Conservation (phyloP, 2,888 invertebrate genomes). For the Hyppa rectilinea region DNA sequence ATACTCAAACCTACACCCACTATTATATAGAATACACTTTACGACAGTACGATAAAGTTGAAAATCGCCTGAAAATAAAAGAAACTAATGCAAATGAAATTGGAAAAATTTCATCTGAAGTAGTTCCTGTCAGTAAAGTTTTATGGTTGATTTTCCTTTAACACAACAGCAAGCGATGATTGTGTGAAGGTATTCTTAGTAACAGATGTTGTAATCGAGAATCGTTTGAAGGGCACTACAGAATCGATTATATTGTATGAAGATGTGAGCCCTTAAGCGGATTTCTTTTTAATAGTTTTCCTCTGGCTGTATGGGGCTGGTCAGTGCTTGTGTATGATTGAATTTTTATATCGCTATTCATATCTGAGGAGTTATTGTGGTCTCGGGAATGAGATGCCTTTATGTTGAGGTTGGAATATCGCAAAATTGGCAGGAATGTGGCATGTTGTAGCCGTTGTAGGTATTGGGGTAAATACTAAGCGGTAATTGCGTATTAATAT, state of each 20-base stretch:
- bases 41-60: conserved; percentile 50
- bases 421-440: conserved; percentile 14
- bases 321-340: conserved; percentile 68
- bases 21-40: conserved; percentile 32
- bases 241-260: conserved; percentile 86
- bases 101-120: background rate
- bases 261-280: conserved; percentile 82
- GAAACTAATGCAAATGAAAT: conserved; percentile 37
- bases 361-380: conserved; percentile 35
- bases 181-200: conserved; percentile 68
- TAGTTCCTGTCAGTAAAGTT: background rate
- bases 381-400: conserved; percentile 10
- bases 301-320: conserved; percentile 67
- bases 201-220: conserved; percentile 87
- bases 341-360: conserved; percentile 62
- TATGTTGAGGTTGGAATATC: background rate
- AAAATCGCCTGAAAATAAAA: conserved; percentile 48
- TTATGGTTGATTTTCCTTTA: conserved; percentile 56
- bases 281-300: conserved; percentile 87
- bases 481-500: background rate
- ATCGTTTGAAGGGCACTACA: conserved; percentile 84
- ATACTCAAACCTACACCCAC: conserved; percentile 43
- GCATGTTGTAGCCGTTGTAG: background rate
- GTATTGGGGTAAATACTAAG: background rate
- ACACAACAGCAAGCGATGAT: conserved; percentile 10